These are phyloP conservation scores for Phyto melanocephala DNA, from an alignment of 2,888 invertebrate species.

Conservation along the genomic window DNA sequence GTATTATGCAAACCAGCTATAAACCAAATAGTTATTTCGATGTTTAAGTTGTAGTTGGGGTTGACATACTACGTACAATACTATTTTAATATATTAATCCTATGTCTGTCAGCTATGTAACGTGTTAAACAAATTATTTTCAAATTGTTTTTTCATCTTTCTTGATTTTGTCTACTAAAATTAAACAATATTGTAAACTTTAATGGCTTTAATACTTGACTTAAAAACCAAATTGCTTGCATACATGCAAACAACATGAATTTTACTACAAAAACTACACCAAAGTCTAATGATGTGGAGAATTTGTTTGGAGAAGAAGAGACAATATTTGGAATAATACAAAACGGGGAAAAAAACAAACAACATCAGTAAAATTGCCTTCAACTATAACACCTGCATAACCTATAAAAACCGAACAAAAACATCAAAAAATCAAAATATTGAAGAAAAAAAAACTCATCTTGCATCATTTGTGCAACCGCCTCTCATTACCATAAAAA, in stretches of 20 bases:
- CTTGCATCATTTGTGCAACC: constrained; percentile 58
- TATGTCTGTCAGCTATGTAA: too few relatives aligned
- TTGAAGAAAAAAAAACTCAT: not conserved
- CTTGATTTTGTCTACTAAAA: not conserved
- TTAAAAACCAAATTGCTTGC: not conserved
- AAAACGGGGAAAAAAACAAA: not conserved
- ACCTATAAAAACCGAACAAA: constrained; percentile 37
- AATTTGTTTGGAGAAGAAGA: not conserved
- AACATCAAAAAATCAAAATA: not conserved
- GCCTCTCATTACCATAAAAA: constrained; percentile 40
- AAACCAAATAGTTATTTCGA: too few relatives aligned
- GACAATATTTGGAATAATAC: constrained; percentile 1
- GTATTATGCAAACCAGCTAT: too few relatives aligned
- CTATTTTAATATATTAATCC: too few relatives aligned
- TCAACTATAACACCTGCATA: constrained; percentile 60
- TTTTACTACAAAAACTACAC: not conserved
- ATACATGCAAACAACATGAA: not conserved
- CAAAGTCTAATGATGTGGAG: constrained; percentile 36
- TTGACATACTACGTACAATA: too few relatives aligned
- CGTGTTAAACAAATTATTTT: not conserved
- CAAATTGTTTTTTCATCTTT: not conserved
- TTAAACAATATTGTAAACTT: constrained; percentile 15
- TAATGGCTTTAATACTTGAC: not conserved
- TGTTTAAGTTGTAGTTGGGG: too few relatives aligned
- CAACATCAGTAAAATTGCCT: constrained; percentile 35